These are phyloP conservation scores for Eupsilia transversa DNA, from an alignment of 2,888 invertebrate species.

Conservation along the genomic window DNA sequence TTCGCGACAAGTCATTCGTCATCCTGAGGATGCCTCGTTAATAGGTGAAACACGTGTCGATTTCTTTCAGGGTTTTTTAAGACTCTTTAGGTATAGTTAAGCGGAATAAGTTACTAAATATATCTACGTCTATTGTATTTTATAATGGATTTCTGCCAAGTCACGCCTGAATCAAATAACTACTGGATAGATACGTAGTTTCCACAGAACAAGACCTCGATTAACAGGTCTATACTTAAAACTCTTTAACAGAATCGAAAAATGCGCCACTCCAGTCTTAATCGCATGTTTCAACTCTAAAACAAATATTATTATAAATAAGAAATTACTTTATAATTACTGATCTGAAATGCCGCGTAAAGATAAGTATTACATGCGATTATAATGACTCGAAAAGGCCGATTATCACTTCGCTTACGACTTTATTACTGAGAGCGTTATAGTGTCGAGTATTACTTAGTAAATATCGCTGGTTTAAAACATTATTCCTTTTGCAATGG, in stretches of 20 bases:
- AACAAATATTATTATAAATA: conserved; percentile 52
- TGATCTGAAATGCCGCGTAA: conserved; percentile 54
- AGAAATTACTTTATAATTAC: conserved; percentile 58
- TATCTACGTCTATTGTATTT: too few relatives aligned
- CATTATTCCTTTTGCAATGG: conserved; percentile 26
- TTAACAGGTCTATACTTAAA: conserved; percentile 24
- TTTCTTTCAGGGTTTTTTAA: too few relatives aligned
- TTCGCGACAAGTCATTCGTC: too few relatives aligned
- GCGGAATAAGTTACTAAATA: too few relatives aligned
- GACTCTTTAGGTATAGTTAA: too few relatives aligned
- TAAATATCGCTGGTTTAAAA: conserved; percentile 20
- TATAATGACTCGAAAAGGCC: conserved; percentile 45
- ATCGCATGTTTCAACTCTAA: conserved; percentile 29
- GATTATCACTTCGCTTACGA: conserved; percentile 53
- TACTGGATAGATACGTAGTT: not conserved
- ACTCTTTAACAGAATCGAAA: conserved; percentile 36
- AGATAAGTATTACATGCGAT: conserved; percentile 56
- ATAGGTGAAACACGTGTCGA: too few relatives aligned
- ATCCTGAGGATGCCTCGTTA: too few relatives aligned
- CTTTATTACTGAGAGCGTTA: conserved; percentile 46
- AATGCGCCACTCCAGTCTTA: conserved; percentile 23
- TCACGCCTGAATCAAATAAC: too few relatives aligned
- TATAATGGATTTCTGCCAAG: too few relatives aligned
- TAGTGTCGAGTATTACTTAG: conserved; percentile 38
- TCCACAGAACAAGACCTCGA: not conserved